Evolutionary conservation across 2,888 invertebrate species (phyloP), one percentile per base, ranked within the genome.

Genomic region (Noctua pronuba): DNA sequence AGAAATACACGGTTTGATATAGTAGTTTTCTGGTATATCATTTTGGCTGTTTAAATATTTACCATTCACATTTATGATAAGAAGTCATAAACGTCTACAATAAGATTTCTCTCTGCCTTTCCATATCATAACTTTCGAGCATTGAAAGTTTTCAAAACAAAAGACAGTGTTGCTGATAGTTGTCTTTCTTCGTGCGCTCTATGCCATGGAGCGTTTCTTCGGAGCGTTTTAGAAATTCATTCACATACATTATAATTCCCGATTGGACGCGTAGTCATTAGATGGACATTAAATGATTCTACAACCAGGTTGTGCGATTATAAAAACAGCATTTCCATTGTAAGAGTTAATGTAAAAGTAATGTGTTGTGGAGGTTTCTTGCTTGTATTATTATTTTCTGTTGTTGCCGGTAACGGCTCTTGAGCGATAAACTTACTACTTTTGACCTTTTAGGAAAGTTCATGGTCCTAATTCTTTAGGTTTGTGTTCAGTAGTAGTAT

Each of bases 341-440:
- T 88, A 89, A 87, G 88, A 89, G 88, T 86, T 92, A 91, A 92
- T 92, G 90, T 86, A 88, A 71, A 90, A 88, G 90, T 91, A 90
- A 92, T 91, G 86, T 85, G 81, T 69, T 67, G 60, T 49, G 28
- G 68, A 76, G 68, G 55, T 70, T 66, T 69, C 75, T 85, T 84
- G 79, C 76, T 82, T 84, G 65, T 73, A 55, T 73, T 73, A 83
- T 73, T 73, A 55, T 73, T 73, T 83, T 73, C 77, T 80, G 69
- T 62, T 64, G 67, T 77, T 77, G 52, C 24, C 13, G 46, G 72
- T 75, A 80, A 76, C 79, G 75, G 75, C 73, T 73, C 64, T 74
- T 16, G 49, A n/a, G 21, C 66, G 77, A 70, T 84, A 80, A 68
- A 77, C 58, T 67, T 62, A 75, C 60, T 76, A 46, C 46, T 66